Percentiles rank a stretch among this genome's conserved stretches.
Evolutionary conservation across 2,113 vertebrate species (phyloP).

Genomic region (Scomber colias): DNA sequence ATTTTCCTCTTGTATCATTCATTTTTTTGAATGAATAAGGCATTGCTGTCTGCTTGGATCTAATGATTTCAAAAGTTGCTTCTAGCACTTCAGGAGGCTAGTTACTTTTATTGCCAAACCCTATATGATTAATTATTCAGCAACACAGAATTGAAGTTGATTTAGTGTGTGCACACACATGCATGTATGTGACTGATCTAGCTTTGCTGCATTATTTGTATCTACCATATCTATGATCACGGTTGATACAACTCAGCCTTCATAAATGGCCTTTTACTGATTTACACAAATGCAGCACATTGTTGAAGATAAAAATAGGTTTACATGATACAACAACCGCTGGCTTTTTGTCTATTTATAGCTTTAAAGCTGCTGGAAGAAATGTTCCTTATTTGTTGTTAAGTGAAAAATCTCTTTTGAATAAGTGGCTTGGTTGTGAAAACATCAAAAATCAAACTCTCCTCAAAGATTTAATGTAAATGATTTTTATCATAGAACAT

Average conservation of each 20-base stretch:
- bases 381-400: slow-evolving; percentile 20
- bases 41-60: slow-evolving; percentile 1
- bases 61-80: slow-evolving; percentile 12
- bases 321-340: slow-evolving; percentile 21
- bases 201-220: slow-evolving; percentile 12
- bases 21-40: background rate
- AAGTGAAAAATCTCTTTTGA: background rate
- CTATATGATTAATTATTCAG: slow-evolving; percentile 38
- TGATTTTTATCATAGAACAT: slow-evolving; percentile 31
- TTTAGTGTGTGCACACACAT: slow-evolving; percentile 1
- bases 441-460: background rate
- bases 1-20: background rate
- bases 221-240: background rate
- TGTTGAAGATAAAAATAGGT: slow-evolving; percentile 51
- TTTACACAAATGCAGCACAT: slow-evolving; percentile 19
- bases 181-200: slow-evolving; percentile 34
- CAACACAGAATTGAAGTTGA: slow-evolving; percentile 14
- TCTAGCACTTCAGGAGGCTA: background rate
- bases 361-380: slow-evolving; percentile 9
- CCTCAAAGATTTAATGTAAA: slow-evolving; percentile 1
- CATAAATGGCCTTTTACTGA: slow-evolving; percentile 1
- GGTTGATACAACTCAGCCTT: background rate
- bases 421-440: slow-evolving; percentile 16
- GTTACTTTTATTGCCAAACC: slow-evolving; percentile 35
- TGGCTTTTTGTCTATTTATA: slow-evolving; percentile 64